Percentiles rank a stretch among this genome's conserved stretches.
Evolutionary conservation across 2,888 invertebrate species (phyloP).

Genomic region (Girardia tigrina): DNA sequence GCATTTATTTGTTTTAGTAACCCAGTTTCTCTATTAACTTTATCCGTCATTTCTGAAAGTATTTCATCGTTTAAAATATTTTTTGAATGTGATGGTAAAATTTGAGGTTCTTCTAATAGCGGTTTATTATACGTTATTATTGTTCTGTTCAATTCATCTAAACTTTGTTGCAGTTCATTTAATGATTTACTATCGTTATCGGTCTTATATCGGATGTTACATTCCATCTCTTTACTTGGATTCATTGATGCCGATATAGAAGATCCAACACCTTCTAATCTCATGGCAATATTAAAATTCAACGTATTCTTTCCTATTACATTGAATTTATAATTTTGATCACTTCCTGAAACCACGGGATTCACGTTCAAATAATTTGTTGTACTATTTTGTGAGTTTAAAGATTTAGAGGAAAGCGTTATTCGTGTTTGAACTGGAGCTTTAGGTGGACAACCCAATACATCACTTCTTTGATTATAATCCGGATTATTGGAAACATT

Average conservation of each 20-base stretch:
- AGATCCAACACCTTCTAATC: background rate
- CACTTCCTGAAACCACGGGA: background rate
- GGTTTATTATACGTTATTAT: background rate
- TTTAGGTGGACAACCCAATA: too few species aligned
- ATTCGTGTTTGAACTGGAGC: constrained; percentile 5
- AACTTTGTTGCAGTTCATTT: background rate
- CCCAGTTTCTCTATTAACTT: too few species aligned
- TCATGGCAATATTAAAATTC: background rate
- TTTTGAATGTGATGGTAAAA: too few species aligned
- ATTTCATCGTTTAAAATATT: too few species aligned
- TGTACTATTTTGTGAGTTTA: background rate
- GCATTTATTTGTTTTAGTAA: too few species aligned
- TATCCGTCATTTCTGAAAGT: too few species aligned
- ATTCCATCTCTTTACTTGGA: constrained; percentile 7
- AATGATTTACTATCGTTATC: background rate
- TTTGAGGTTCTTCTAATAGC: too few species aligned
- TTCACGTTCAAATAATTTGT: background rate
- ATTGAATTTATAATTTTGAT: background rate
- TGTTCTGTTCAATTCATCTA: background rate
- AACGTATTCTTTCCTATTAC: background rate
- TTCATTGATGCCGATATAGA: background rate
- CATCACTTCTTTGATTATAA: too few species aligned
- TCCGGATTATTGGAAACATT: too few species aligned
- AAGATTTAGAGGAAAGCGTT: background rate
- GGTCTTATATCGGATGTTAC: background rate